phyloP scores from a whole-genome alignment of 2,113 vertebrate species.

The Calidris pugnax region DNA sequence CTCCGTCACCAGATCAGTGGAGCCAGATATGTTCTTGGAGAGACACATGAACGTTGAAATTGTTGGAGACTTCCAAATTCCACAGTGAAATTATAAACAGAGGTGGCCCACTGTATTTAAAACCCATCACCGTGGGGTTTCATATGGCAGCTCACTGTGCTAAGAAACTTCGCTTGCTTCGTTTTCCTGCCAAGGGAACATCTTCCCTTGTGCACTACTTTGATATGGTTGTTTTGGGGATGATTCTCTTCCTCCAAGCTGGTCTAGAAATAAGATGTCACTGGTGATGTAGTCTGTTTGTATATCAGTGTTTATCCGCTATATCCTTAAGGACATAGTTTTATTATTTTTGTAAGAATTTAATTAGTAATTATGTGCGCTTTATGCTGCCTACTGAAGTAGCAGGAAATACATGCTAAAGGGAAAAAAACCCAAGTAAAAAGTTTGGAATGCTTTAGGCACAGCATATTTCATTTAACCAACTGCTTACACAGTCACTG shows the following conservation, averaged over 20 bases:
- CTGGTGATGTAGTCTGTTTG: constrained; percentile 33
- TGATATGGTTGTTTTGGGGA: background rate
- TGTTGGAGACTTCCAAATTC: background rate
- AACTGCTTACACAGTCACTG: background rate
- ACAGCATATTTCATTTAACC: background rate
- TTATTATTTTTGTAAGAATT: constrained; percentile 48
- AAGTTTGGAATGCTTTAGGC: background rate
- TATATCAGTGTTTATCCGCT: constrained; percentile 20
- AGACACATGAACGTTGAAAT: background rate
- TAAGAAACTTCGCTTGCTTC: background rate
- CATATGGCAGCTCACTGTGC: background rate
- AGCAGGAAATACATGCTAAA: constrained; percentile 2
- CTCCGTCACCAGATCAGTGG: background rate
- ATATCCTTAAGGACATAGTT: constrained; percentile 47
- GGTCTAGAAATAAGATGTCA: constrained; percentile 30
- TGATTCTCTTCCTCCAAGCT: constrained; percentile 33
- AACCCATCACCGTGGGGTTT: background rate
- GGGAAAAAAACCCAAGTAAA: background rate
- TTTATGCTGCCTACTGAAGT: constrained; percentile 5
- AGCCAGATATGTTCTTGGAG: background rate
- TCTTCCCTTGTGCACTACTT: background rate
- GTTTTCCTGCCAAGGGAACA: background rate
- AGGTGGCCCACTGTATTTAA: background rate
- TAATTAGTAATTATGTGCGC: constrained; percentile 52
- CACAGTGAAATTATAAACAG: background rate